Conservation (phyloP, 2,113 vertebrate genomes). For the Cyphomyrus plagiostoma region DNA sequence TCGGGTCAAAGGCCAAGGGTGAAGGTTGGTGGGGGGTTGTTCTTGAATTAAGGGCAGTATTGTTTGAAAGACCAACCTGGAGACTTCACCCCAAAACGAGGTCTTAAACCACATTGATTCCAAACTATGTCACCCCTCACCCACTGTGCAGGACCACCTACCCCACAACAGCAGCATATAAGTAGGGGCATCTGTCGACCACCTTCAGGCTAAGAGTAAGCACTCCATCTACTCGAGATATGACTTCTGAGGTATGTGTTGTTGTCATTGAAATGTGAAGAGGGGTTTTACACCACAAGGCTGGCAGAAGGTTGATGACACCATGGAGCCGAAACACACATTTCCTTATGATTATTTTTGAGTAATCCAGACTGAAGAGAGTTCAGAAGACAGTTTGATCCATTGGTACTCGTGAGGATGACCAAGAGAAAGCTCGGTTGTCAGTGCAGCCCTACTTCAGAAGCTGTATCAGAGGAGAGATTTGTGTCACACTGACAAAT, state of each 20-base stretch:
- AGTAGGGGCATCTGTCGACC: not conserved
- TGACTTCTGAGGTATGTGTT: not conserved
- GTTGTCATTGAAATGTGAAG: not conserved
- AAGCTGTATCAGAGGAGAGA: not conserved
- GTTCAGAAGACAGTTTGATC: not conserved
- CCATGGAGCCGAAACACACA: not conserved
- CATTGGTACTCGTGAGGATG: not conserved
- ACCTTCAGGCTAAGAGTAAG: not conserved
- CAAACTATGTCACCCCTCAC: not conserved
- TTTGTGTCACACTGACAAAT: not conserved
- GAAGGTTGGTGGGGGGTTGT: constrained; percentile 15
- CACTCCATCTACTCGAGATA: not conserved
- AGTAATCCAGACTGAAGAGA: not conserved
- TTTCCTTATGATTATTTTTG: not conserved
- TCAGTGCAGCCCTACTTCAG: not conserved
- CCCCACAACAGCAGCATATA: not conserved
- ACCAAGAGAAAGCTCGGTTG: not conserved
- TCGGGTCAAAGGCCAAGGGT: constrained; percentile 2
- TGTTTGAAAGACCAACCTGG: not conserved
- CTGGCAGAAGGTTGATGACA: not conserved
- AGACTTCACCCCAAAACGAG: not conserved
- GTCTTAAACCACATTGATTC: not conserved
- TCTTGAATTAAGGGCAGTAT: not conserved
- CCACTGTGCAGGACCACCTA: not conserved
- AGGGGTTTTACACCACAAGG: not conserved